Conservation (phyloP, 1,140 invertebrate species). For the Pristionchus pacificus region DNA sequence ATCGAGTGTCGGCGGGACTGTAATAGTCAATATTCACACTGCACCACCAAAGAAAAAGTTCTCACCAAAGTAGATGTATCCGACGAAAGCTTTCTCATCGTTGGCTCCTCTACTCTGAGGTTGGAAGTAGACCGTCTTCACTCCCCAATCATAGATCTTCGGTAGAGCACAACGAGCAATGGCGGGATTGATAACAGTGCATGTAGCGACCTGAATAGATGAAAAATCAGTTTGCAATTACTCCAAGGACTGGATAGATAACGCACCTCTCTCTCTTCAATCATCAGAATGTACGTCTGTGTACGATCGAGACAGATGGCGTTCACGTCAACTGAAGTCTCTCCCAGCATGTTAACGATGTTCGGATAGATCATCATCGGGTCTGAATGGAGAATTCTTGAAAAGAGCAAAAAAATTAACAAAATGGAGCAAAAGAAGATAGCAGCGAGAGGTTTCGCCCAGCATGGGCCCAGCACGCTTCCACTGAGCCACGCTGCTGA, state of each 20-base stretch:
- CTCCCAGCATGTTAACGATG: conserved; percentile 58
- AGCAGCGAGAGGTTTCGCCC: not conserved
- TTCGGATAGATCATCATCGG: conserved; percentile 57
- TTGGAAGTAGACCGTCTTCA: conserved; percentile 56
- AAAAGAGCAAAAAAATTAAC: not conserved
- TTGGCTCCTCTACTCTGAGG: conserved; percentile 49
- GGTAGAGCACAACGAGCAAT: conserved; percentile 52
- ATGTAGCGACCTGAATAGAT: conserved; percentile 41
- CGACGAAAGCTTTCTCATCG: conserved; percentile 55
- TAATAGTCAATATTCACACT: conserved; percentile 16
- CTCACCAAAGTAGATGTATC: conserved; percentile 55
- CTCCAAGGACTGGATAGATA: not conserved
- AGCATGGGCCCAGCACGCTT: conserved; percentile 89
- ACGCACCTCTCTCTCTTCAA: conserved; percentile 50
- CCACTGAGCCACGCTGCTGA: conserved; percentile 88
- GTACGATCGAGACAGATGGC: conserved; percentile 51
- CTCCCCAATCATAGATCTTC: conserved; percentile 56
- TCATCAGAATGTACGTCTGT: conserved; percentile 57
- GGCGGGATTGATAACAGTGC: conserved; percentile 49
- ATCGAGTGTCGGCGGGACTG: conserved; percentile 51
- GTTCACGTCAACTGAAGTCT: conserved; percentile 56
- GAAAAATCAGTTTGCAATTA: conserved; percentile 17
- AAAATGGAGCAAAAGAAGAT: not conserved
- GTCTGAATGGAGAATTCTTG: no score
- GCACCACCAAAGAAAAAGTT: conserved; percentile 16